Evolutionary conservation across 2,888 invertebrate genomes (phyloP).

Genomic region (Hemicrepidius hirtus): DNA sequence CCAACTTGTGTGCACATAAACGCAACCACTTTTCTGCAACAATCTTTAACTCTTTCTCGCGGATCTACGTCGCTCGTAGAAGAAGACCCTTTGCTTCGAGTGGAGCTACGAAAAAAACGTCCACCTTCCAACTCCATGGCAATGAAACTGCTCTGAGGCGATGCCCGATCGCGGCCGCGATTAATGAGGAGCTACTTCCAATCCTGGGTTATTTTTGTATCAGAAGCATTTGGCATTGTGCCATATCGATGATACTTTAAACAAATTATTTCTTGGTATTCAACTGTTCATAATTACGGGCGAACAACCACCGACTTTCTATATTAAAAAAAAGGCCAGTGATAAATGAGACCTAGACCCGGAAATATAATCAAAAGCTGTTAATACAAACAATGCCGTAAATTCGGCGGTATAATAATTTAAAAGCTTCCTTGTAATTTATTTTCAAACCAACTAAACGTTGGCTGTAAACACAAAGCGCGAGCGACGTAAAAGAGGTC

Average conservation of each 20-base stretch:
- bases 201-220: constrained; percentile 33
- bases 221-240: constrained; percentile 29
- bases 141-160: constrained; percentile 28
- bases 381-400: no score
- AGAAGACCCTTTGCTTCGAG: constrained; percentile 72
- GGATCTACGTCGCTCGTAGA: constrained; percentile 82
- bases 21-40: constrained; percentile 88
- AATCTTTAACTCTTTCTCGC: constrained; percentile 87
- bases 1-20: constrained; percentile 96
- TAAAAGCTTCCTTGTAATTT: no score
- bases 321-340: no score
- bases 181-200: constrained; percentile 30
- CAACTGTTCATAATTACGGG: neutral
- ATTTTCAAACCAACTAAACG: no score
- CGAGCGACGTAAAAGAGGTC: no score
- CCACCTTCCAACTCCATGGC: constrained; percentile 53
- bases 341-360: no score
- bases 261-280: constrained; percentile 24
- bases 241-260: constrained; percentile 28
- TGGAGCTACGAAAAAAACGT: constrained; percentile 59
- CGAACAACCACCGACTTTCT: neutral
- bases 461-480: no score
- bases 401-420: no score
- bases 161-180: constrained; percentile 27
- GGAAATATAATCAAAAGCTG: no score